A percentile compares a stretch with the other conserved stretches of the same genome.
Evolutionary conservation across 1,140 invertebrate genomes (phyloP).

Genomic region (Pseudomyrmex concolor): DNA sequence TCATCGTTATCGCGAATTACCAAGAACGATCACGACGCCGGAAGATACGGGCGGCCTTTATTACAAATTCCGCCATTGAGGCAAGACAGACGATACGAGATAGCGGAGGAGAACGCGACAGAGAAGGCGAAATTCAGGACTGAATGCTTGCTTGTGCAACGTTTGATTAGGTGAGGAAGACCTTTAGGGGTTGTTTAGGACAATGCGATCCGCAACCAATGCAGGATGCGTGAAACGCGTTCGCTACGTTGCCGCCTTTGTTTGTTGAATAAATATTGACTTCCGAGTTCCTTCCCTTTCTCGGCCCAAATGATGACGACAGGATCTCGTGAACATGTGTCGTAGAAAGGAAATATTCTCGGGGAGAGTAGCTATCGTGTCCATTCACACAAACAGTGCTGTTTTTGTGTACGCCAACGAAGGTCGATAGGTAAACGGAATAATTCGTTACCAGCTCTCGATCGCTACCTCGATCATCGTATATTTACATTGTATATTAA

Average conservation of each 20-base stretch:
- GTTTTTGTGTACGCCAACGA: neutral
- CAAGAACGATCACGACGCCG: conserved; percentile 7
- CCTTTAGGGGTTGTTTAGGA: conserved; percentile 59
- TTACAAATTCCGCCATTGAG: conserved; percentile 26
- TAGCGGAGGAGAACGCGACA: conserved; percentile 8
- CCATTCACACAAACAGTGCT: neutral
- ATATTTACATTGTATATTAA: neutral
- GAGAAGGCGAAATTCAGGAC: neutral
- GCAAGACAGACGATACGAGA: conserved; percentile 8
- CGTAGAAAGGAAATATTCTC: conserved; percentile 28
- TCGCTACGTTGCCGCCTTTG: neutral
- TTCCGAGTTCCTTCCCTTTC: conserved; percentile 35
- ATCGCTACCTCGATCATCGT: neutral
- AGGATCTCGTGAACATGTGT: conserved; percentile 4
- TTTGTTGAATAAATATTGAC: conserved; percentile 68
- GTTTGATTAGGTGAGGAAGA: conserved; percentile 56
- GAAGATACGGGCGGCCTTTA: conserved; percentile 31
- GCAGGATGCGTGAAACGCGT: conserved; percentile 29
- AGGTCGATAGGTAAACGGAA: conserved; percentile 10
- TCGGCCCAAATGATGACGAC: conserved; percentile 24
- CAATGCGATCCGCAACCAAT: conserved; percentile 62
- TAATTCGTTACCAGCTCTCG: conserved; percentile 11
- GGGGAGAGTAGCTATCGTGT: neutral
- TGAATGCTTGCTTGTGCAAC: conserved; percentile 30
- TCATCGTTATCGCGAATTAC: conserved; percentile 54